Evolutionary conservation across 2,888 invertebrate genomes (phyloP).

Genomic region (Mechanitis messenoides): DNA sequence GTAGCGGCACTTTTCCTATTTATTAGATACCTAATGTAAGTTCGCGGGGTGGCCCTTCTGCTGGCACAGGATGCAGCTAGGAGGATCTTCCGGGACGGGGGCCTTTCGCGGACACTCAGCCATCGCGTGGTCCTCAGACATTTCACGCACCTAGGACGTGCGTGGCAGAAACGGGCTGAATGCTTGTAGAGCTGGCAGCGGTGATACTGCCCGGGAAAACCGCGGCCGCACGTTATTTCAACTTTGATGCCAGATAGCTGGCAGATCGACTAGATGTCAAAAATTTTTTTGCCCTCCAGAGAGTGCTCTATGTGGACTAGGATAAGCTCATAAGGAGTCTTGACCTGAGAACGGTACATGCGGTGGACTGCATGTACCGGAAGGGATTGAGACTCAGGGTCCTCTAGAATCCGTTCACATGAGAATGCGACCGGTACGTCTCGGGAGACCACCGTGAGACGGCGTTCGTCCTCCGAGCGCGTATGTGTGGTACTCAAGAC

Average conservation of each 20-base stretch:
- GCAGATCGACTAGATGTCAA: background rate
- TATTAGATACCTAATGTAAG: background rate
- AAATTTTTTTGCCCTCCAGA: constrained; percentile 8
- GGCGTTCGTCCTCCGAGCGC: too few relatives aligned
- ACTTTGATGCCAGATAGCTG: background rate
- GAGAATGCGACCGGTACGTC: constrained; percentile 4
- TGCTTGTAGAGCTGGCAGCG: constrained; percentile 19
- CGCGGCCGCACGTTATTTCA: background rate
- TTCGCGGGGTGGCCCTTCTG: too few relatives aligned
- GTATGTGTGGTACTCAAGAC: too few relatives aligned
- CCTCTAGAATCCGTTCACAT: background rate
- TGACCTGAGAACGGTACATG: constrained; percentile 7
- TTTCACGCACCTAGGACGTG: constrained; percentile 19
- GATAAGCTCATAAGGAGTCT: constrained; percentile 3
- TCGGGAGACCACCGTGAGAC: too few relatives aligned
- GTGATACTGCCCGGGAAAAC: constrained; percentile 4
- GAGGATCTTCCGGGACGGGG: too few relatives aligned
- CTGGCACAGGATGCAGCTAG: too few relatives aligned
- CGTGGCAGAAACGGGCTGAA: constrained; percentile 10
- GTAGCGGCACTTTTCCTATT: background rate
- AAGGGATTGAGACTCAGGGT: constrained; percentile 4
- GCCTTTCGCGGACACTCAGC: too few relatives aligned
- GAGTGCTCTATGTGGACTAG: background rate
- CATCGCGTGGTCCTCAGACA: too few relatives aligned
- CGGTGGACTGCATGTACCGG: constrained; percentile 4